Conservation (phyloP, 2,113 vertebrate genomes). For the Colaptes auratus region DNA sequence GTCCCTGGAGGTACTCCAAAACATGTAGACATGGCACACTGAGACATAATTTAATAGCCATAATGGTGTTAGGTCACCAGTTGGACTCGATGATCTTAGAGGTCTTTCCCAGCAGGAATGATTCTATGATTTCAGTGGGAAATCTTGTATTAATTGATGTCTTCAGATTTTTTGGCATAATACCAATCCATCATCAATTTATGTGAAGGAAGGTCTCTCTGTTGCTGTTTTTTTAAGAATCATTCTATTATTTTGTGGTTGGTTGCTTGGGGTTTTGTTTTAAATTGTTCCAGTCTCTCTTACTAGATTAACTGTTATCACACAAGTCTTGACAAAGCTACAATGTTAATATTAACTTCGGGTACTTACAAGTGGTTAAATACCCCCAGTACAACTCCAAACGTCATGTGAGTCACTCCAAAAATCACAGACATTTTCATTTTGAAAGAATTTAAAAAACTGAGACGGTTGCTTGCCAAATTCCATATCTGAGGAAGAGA, state of each 20-base stretch:
- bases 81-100: no score
- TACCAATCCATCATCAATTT: neutral
- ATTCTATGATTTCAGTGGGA: neutral
- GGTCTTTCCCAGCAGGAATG: no score
- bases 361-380: slow-evolving; percentile 94
- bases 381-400: slow-evolving; percentile 89
- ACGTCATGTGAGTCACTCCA: slow-evolving; percentile 93
- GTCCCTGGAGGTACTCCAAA: no score
- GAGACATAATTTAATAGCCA: no score
- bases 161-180: neutral
- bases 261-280: no score
- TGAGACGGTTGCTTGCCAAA: slow-evolving; percentile 91
- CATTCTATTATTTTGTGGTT: neutral
- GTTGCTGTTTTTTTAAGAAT: neutral
- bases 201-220: neutral
- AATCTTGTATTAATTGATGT: neutral
- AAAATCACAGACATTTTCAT: slow-evolving; percentile 99
- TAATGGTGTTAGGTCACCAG: no score
- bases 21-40: no score
- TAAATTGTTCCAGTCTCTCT: neutral
- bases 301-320: neutral
- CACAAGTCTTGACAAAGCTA: neutral
- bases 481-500: slow-evolving; percentile 88
- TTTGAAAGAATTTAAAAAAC: slow-evolving; percentile 97
- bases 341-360: neutral